A percentile compares a stretch with the other conserved stretches of the same genome.
Conservation (phyloP, 37 sponge, comb jelly and placozoan genomes). For the Oopsacas minuta region DNA sequence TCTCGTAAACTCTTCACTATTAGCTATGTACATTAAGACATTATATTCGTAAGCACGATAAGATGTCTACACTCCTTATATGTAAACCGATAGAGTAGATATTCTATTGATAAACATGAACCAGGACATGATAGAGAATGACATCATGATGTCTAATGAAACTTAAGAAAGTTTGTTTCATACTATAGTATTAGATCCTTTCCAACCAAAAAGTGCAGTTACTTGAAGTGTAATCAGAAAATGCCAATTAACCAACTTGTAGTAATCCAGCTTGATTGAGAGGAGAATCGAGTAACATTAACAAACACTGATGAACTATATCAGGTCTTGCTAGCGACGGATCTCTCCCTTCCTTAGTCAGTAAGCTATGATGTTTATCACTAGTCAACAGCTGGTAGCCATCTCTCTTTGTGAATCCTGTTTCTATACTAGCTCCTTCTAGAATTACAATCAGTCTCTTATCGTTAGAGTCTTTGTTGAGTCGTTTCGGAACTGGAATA, state of each 20-base stretch:
- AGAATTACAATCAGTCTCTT: conserved; percentile 83
- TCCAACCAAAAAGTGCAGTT: background rate
- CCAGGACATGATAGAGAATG: background rate
- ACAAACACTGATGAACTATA: conserved; percentile 92
- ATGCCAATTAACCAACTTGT: conserved; percentile 40
- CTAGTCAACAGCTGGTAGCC: conserved; percentile 53
- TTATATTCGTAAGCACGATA: too few relatives aligned
- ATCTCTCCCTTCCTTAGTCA: conserved; percentile 60
- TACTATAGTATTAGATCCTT: background rate
- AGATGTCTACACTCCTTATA: background rate
- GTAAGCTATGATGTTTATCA: conserved; percentile 59
- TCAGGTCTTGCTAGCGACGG: conserved; percentile 76
- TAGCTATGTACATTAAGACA: too few relatives aligned
- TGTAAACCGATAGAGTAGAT: background rate
- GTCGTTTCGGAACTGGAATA: conserved; percentile 1
- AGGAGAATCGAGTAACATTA: conserved; percentile 98
- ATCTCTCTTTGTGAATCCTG: conserved; percentile 50
- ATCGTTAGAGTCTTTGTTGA: background rate
- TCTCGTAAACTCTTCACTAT: too few relatives aligned
- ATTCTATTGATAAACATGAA: background rate
- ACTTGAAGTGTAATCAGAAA: background rate
- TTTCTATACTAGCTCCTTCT: conserved; percentile 89
- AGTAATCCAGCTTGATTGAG: conserved; percentile 90
- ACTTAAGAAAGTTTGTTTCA: background rate
- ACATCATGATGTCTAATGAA: background rate